Evolutionary conservation across 2,888 invertebrate genomes (phyloP).

Genomic region (Drosophila villosipedis): DNA sequence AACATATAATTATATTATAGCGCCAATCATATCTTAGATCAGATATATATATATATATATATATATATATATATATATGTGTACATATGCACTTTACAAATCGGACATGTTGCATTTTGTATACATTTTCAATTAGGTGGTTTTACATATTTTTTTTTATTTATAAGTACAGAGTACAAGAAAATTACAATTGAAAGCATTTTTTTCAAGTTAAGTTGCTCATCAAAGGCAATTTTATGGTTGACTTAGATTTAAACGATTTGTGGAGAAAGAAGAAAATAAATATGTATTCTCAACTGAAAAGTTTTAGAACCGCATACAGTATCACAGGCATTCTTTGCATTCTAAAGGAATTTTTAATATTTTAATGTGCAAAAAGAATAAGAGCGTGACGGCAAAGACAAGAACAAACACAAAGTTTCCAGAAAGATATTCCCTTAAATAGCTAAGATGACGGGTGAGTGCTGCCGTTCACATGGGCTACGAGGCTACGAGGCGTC

Average conservation of each 20-base stretch:
- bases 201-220: conserved; percentile 2
- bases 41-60: neutral
- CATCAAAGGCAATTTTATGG: conserved; percentile 43
- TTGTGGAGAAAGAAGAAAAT: conserved; percentile 29
- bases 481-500: conserved; percentile 13
- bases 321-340: conserved; percentile 40
- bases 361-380: conserved; percentile 71
- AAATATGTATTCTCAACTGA: conserved; percentile 19
- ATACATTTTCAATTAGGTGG: neutral
- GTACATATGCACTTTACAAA: neutral
- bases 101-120: neutral
- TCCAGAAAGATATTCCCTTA: conserved; percentile 38
- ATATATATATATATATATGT: neutral
- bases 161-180: neutral
- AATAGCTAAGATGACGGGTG: conserved; percentile 56
- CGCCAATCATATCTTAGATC: neutral
- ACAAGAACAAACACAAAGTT: conserved; percentile 38
- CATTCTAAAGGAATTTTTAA: conserved; percentile 80
- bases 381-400: conserved; percentile 35
- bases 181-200: conserved; percentile 13
- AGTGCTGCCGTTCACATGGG: conserved; percentile 34
- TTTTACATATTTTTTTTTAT: neutral
- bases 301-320: conserved; percentile 31
- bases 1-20: neutral
- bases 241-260: conserved; percentile 33